Evolutionary conservation across 2,888 invertebrate genomes (phyloP), one percentile per base, ranked within the genome.

Genomic region (Toxonevra muliebris): DNA sequence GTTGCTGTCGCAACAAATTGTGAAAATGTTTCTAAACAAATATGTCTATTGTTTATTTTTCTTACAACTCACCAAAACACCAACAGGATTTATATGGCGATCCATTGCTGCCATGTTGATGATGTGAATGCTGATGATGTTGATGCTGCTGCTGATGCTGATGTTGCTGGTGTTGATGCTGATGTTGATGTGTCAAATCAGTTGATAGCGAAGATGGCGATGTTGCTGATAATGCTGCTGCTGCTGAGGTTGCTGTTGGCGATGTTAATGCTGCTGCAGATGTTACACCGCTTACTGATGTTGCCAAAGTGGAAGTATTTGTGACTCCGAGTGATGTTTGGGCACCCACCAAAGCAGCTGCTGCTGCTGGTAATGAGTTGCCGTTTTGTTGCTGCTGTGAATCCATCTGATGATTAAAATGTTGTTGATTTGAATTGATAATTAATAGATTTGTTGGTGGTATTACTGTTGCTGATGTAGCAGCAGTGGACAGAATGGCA

Each of bases 21-120:
- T 11, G 55, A 57, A 53, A 17, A 55, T 48, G 43, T 61, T 61
- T 52, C 54, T 57, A 45, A 53, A 52, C 45, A 63, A 63, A 59
- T 30, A 58, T 61, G 60, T 67, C 64, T 57, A 64, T 45, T 17
- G 40, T 59, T 53, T 66, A 48, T 66, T 55, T 61, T 66, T 30
- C 63, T 74, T 73, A 75, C 70, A 80, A 85, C 85, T 85, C 84
- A 85, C 85, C 85, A 82, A 84, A 82, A 81, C 84, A 85, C 84
- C 84, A 85, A 80, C 85, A 84, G 78, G 85, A 82, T 53, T 79
- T 79, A 62, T 74, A 77, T 57, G 79, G 75, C 63, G 84, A 79
- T 75, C 78, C 78, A 73, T 71, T 74, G 73, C 72, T 73, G 70
- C 55, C 71, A 66, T 68, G 71, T 65, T 77, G 77, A 58, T 76